phyloP scores from a whole-genome alignment of 2,797 vertebrate species.

The Gastrophryne carolinensis region DNA sequence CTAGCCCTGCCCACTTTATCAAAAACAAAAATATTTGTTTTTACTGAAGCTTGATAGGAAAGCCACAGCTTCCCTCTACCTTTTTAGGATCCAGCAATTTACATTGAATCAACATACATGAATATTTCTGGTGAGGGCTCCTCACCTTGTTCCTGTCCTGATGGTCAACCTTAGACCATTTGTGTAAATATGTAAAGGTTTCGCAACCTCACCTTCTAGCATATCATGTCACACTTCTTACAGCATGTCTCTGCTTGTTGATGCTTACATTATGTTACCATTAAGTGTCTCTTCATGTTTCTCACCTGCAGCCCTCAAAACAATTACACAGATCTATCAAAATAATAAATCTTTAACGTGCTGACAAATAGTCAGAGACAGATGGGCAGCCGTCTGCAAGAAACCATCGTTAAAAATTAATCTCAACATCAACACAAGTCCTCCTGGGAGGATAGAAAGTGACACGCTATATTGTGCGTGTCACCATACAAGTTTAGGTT shows the following conservation, averaged over 20 bases:
- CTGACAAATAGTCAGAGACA: constrained; percentile 63
- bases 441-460: constrained; percentile 8
- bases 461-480: constrained; percentile 3
- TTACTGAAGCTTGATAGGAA: too few species aligned
- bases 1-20: too few species aligned
- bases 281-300: constrained; percentile 59
- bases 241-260: neutral
- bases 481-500: neutral
- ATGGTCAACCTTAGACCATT: too few species aligned
- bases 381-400: constrained; percentile 55
- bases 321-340: constrained; percentile 69
- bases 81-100: too few species aligned
- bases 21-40: too few species aligned
- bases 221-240: neutral
- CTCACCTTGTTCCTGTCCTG: too few species aligned
- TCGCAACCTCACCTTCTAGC: neutral
- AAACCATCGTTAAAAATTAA: constrained; percentile 60
- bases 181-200: neutral
- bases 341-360: constrained; percentile 63
- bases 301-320: constrained; percentile 64
- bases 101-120: too few species aligned
- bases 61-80: too few species aligned
- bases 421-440: constrained; percentile 52
- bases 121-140: too few species aligned
- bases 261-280: neutral